phyloP scores from a whole-genome alignment of 2,797 vertebrate genomes.

The Sarcoramphus papa region DNA sequence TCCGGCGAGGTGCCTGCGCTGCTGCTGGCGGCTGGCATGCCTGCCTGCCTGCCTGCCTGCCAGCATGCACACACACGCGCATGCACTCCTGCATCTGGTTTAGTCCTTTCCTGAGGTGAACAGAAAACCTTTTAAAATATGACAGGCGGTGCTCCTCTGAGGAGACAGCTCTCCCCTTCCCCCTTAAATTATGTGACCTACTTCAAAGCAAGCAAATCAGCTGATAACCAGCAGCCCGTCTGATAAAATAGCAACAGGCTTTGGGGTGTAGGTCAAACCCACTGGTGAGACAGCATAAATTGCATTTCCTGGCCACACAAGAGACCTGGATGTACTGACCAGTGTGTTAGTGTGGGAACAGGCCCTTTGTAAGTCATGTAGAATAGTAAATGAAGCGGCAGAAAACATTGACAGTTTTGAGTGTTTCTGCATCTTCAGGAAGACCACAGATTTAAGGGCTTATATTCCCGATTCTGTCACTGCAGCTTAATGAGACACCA shows the following conservation, averaged over 20 bases:
- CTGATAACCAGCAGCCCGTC: neutral
- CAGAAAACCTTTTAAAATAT: neutral
- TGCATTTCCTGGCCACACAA: neutral
- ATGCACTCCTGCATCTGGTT: neutral
- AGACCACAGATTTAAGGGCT: neutral
- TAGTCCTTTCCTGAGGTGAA: neutral
- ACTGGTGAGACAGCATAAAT: neutral
- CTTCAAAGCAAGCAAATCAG: neutral
- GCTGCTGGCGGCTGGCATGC: neutral
- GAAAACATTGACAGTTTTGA: neutral
- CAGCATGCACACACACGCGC: rapidly evolving
- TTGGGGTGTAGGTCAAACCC: neutral
- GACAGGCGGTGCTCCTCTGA: neutral
- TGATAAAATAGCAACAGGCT: neutral
- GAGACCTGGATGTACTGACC: rapidly evolving
- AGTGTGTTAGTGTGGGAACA: neutral
- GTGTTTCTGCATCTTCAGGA: neutral
- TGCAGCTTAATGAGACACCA: neutral
- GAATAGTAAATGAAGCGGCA: neutral
- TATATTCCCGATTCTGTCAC: neutral
- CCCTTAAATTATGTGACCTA: neutral
- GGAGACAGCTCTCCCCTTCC: neutral
- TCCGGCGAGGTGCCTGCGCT: neutral
- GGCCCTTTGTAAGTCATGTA: neutral
- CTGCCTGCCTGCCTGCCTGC: neutral